Conservation (phyloP, 2,888 invertebrate species). For the Ischnura elegans region DNA sequence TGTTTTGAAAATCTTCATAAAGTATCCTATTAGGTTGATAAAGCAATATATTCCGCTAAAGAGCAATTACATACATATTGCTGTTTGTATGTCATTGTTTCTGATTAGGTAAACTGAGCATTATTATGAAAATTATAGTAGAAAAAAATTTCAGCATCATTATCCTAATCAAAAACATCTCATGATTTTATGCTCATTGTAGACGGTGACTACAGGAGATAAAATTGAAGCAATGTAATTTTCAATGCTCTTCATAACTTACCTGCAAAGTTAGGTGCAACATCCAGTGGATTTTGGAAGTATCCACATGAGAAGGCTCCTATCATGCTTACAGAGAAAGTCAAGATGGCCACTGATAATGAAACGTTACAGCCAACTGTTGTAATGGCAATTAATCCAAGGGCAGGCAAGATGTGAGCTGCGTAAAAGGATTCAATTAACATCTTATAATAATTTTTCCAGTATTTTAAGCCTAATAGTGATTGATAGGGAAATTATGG, state of each 20-base stretch:
- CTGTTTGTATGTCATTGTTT: no score
- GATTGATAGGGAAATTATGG: no score
- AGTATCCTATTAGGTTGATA: no score
- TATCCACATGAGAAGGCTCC: conserved; percentile 75
- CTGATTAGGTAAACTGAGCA: no score
- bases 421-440: not conserved
- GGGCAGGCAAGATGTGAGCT: conserved; percentile 74
- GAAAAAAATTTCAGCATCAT: no score
- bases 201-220: no score
- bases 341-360: conserved; percentile 73
- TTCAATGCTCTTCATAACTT: conserved; percentile 54
- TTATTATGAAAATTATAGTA: no score
- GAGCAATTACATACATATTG: no score
- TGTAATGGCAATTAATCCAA: conserved; percentile 73
- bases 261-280: conserved; percentile 76
- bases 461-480: not conserved
- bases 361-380: conserved; percentile 73
- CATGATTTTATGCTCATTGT: no score
- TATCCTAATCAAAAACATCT: not conserved
- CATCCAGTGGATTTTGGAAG: conserved; percentile 75
- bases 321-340: conserved; percentile 73
- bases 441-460: not conserved
- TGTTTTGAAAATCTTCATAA: no score
- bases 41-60: no score
- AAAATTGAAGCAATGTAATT: not conserved